Base-by-base conservation (phyloP, 2,797 vertebrate genomes). In the Sebastes trivittatus region DNA sequence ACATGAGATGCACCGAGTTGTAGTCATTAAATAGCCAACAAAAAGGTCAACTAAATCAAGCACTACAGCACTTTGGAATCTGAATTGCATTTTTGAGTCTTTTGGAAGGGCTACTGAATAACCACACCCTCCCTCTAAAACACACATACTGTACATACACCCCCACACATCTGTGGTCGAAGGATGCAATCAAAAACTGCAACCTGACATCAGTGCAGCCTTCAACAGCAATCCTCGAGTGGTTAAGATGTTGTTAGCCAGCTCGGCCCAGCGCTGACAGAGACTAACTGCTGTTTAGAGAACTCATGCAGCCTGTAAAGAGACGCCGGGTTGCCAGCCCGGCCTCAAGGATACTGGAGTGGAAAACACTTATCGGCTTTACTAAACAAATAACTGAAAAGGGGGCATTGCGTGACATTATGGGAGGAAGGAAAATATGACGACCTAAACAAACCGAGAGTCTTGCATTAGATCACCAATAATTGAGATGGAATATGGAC, bases 231-330 rank as follows among this genome's bases (percentile, higher is more conserved):
- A 87, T 76, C 10, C 82, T 78, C 4, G 13, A 85, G 84, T 27
- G 83, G 87, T 84, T 84, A 81, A 49, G 79, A 63, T 84, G 78
- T 79, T 85, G 68, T 83, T 75, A 81, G 80, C 56, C 75, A 85
- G 89, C 74, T 82, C 68, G 23, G 82, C 29, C 49, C 78, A 25
- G 60, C n/a, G 34, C 73, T 78, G 81, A 92, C 84, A 84, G 75
- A 86, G 87, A 88, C 62, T 83, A 78, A 87, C 78, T 81, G 81
- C 79, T 90, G 87, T 89, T 90, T 83, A 88, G 81, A 86, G 74
- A 87, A 78, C 30, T 81, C 36, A 22, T 32, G 36, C 36, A 77
- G 84, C 80, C 75, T 86, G 73, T 61, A 75, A 64, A 81, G 80
- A 82, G 25, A 72, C 6, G 38, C 72, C 20, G n/a, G 32, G 72